Evolutionary conservation across 2,888 invertebrate species (phyloP), one percentile per base, ranked within the genome.

Genomic region (Xylocampa areola): DNA sequence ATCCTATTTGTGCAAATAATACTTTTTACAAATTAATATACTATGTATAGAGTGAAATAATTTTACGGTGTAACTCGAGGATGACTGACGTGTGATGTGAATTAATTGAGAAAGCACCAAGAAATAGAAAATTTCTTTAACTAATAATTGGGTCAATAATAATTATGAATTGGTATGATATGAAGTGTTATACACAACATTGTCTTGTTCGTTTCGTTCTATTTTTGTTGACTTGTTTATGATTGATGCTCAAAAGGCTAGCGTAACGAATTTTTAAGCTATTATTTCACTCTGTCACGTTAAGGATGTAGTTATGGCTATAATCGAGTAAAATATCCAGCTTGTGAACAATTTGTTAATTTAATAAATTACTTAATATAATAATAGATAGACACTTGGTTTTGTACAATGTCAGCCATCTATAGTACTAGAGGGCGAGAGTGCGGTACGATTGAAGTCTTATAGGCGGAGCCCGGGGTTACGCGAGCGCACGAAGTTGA

Each of bases 401-500:
- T 92, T 93, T 92, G 92, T 93, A 93, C 93, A 92, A 90, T 85
- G 86, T 87, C 86, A 90, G 88, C 90, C 90, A 88, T 85, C 82
- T 86, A 81, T 77, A 78, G 66, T 59, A 63, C 68, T 86, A 86
- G 85, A 87, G 70, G 86, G 85, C 84, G 80, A 70, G 63, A 57
- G 69, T 68, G 65, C 50, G 36, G 39, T 55, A 19, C 64, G 64
- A 43, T 45, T 36, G 33, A 48, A 50, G 37, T 68, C 68, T 90
- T 95, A 97, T 79, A 97, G 95, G 87, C 97, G 97, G 78, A 97
- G 96, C 82, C 96, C 96, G 43, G 97, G 97, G 92, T 98, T 98
- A 87, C 98, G 96, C 52, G 97, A 97, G 81, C 97, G 96, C 58
- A 98, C 98, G 89, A 98, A 98, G 95, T 97, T 97, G 82, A 98